phyloP scores from a whole-genome alignment of 1,140 invertebrate species.

The Drosophila aff. region DNA sequence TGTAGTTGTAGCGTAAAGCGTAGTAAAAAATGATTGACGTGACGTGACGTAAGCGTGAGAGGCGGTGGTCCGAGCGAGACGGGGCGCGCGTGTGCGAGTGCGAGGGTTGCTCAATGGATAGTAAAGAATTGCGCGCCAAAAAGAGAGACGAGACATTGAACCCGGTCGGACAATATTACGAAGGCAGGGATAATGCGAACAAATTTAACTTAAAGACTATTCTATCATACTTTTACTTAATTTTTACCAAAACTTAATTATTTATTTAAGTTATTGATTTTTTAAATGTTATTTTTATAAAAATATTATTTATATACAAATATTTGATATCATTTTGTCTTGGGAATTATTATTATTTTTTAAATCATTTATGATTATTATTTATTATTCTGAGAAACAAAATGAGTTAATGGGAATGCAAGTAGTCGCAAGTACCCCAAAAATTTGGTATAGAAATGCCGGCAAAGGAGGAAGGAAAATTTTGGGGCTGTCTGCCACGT shows the following conservation, averaged over 20 bases:
- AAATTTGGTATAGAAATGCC: slow-evolving; percentile 5
- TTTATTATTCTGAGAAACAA: not conserved
- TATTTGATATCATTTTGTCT: too few species aligned
- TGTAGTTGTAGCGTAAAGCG: slow-evolving; percentile 42
- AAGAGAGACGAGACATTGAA: slow-evolving; percentile 58
- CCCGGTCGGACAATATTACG: not conserved
- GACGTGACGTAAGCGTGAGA: slow-evolving; percentile 35
- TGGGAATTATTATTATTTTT: too few species aligned
- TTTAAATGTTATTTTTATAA: too few species aligned
- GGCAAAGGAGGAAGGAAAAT: slow-evolving; percentile 35
- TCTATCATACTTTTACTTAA: too few species aligned
- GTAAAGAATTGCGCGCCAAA: slow-evolving; percentile 52
- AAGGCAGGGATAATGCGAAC: not conserved
- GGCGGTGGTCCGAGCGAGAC: slow-evolving; percentile 7
- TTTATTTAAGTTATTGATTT: too few species aligned
- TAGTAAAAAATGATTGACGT: slow-evolving; percentile 49
- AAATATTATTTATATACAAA: too few species aligned
- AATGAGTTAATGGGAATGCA: not conserved
- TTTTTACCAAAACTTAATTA: too few species aligned
- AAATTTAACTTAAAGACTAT: too few species aligned
- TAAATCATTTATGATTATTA: not conserved
- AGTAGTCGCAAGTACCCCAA: not conserved
- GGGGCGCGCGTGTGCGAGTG: slow-evolving; percentile 10
- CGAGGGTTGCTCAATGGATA: slow-evolving; percentile 51
- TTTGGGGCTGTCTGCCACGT: slow-evolving; percentile 57